Base-by-base conservation (phyloP, 2,797 vertebrate genomes). In the Hozukius guyotensis region DNA sequence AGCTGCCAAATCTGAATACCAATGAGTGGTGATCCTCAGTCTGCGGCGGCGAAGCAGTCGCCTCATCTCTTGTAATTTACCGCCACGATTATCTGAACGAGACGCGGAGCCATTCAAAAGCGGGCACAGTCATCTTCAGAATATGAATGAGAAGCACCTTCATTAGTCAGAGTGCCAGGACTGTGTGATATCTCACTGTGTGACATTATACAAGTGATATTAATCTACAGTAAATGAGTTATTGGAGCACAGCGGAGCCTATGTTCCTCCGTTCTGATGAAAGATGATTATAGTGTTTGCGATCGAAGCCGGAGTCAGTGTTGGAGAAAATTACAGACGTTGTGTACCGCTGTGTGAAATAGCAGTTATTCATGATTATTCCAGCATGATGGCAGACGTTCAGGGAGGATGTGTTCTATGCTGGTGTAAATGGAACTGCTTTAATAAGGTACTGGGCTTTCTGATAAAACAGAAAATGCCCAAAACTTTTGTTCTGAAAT, bases 261-360 rank as follows among this genome's bases (percentile, higher is more conserved):
- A 4, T 22, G 2, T 65, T 84, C 53, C n/a, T 25, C 59, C 59
- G 60, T 62, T 63, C 63, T 62, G 55, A 66, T 49, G 31, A 62
- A 59, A 12, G 53, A 78, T 77, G 61, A 87, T 87, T 80, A 83
- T 12, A 78, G 32, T 38, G 78, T 77, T 79, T 82, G 31, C 55
- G 49, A 87, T 70, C 2, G 20, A 64, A 71, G 52, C 8, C 1
- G 2, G 49, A 70, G 49, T 79, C 52, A 4, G n/a, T 25, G 74
- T 52, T 57, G 63, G 49, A 36, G 69, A 70, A 86, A 81, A 78
- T 75, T 63, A 78, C 60, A 69, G 53, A 53, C 5, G 11, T 22
- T 22, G 63, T 7, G 34, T 34, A 13, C 5, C 8, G 14, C 46
- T 31, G 60, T 49, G 46, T 38, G 71, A 53, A 72, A 84, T 74